These are phyloP conservation scores for Merluccius polli DNA, from an alignment of 2,797 vertebrate genomes.

Conservation along the genomic window DNA sequence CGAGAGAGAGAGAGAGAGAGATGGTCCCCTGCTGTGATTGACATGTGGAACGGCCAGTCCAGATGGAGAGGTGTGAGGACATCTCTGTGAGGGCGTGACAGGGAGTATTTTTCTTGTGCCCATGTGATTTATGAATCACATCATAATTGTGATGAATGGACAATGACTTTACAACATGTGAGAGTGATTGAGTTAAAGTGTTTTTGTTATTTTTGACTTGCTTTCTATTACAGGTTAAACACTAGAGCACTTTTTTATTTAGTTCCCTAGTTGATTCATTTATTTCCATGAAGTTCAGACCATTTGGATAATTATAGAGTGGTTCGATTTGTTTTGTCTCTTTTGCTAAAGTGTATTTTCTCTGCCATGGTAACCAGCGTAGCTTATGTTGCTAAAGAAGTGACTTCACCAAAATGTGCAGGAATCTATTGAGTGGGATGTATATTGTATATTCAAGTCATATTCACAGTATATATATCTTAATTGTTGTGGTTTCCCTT, in stretches of 20 bases:
- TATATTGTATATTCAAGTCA: neutral
- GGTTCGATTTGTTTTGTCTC: conserved; percentile 2
- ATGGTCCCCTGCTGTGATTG: conserved; percentile 54
- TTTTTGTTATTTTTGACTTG: neutral
- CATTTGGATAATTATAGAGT: conserved; percentile 7
- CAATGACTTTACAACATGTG: conserved; percentile 17
- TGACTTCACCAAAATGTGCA: neutral
- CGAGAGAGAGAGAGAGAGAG: neutral
- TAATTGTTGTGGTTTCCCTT: neutral
- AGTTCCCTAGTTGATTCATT: neutral
- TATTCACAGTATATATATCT: neutral
- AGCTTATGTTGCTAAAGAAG: neutral
- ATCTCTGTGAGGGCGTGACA: conserved; percentile 14
- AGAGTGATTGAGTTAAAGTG: neutral
- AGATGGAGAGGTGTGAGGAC: conserved; percentile 71
- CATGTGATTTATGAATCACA: conserved; percentile 20
- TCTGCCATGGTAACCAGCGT: neutral
- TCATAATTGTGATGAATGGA: neutral
- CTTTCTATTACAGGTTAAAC: neutral
- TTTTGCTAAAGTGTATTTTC: neutral
- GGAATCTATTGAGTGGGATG: neutral
- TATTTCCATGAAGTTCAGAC: conserved; percentile 1
- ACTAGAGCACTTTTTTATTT: neutral
- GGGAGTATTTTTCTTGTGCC: conserved; percentile 17
- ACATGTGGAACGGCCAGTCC: conserved; percentile 58